phyloP scores from a whole-genome alignment of 2,113 vertebrate genomes.

The Tachysurus vachellii region DNA sequence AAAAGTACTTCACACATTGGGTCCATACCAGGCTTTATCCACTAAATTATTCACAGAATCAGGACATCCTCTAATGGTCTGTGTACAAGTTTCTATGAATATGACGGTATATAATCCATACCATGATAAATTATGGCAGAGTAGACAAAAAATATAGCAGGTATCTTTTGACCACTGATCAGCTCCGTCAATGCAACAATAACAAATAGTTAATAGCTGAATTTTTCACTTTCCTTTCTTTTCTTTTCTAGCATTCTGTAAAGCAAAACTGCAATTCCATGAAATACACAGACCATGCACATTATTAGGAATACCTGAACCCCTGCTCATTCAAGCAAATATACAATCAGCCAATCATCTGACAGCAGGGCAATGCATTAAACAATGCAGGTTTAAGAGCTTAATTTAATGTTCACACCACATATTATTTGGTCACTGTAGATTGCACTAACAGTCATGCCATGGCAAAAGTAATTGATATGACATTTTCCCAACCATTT shows the following conservation, averaged over 20 bases:
- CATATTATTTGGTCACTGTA: not conserved
- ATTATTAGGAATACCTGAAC: not conserved
- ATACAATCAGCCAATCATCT: not conserved
- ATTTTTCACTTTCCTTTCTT: not conserved
- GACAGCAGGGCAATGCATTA: not conserved
- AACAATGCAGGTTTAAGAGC: not conserved
- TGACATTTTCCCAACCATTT: not conserved
- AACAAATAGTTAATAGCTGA: not conserved
- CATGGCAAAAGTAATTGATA: not conserved
- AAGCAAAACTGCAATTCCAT: not conserved
- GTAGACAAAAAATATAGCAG: not conserved
- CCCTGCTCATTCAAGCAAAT: not conserved
- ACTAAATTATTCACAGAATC: slow-evolving; percentile 1
- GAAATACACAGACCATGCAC: not conserved
- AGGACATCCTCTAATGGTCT: not conserved
- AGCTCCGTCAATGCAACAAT: not conserved
- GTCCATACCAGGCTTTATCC: not conserved
- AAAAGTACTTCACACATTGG: slow-evolving; percentile 19
- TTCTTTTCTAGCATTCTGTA: not conserved
- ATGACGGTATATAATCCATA: not conserved
- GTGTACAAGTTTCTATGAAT: not conserved
- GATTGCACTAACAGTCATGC: not conserved
- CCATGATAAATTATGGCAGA: not conserved
- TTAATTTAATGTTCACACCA: not conserved
- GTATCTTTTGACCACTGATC: not conserved